Evolutionary conservation across 2,113 vertebrate species (phyloP).

Genomic region (Corythornis madagascariensis): DNA sequence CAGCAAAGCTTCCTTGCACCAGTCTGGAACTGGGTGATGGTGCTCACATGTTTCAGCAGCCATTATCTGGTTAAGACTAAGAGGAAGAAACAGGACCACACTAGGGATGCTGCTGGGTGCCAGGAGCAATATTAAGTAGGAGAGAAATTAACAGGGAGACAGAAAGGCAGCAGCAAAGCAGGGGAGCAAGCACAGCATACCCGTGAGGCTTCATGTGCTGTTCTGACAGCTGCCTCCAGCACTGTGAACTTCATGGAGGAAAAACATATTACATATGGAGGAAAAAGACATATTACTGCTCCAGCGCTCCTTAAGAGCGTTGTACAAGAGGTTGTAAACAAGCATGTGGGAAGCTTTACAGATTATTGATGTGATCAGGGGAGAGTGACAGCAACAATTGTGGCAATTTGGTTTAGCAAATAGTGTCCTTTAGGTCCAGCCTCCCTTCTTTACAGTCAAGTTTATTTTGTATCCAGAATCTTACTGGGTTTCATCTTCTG

Average conservation of each 20-base stretch:
- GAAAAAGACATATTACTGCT: not conserved
- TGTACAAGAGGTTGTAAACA: not conserved
- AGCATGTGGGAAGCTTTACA: not conserved
- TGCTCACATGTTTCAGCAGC: not conserved
- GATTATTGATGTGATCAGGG: not conserved
- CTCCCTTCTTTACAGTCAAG: not conserved
- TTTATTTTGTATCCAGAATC: not conserved
- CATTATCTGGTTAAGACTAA: not conserved
- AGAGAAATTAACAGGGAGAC: not conserved
- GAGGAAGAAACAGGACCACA: not conserved
- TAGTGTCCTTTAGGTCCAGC: not conserved
- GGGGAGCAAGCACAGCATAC: not conserved
- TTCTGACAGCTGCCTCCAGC: not conserved
- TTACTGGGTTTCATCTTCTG: not conserved
- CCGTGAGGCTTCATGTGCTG: not conserved
- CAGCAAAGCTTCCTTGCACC: not conserved
- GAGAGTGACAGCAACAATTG: not conserved
- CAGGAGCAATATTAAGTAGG: not conserved
- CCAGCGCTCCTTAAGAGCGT: not conserved
- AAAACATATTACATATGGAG: not conserved
- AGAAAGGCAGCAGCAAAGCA: not conserved
- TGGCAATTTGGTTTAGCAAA: not conserved
- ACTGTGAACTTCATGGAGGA: not conserved
- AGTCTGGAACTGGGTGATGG: fast-evolving
- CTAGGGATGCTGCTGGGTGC: not conserved